Percentiles rank a stretch among this genome's conserved stretches.
These are phyloP conservation scores for Gobionotothen gibberifrons DNA, from an alignment of 2,797 vertebrate species.

Conservation along the genomic window DNA sequence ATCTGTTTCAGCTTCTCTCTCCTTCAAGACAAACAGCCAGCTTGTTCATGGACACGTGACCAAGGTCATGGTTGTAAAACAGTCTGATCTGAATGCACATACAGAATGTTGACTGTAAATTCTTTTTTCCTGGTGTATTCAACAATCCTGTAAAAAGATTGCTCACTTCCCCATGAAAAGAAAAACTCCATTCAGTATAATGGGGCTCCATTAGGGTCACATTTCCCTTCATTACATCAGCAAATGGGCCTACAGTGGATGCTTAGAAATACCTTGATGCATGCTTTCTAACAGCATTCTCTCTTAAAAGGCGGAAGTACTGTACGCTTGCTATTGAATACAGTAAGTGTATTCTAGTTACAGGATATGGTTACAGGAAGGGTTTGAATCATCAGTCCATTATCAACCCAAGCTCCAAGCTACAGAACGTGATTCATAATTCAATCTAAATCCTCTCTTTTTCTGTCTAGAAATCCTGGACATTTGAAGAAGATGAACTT, in stretches of 20 bases:
- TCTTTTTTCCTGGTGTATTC: conserved; percentile 8
- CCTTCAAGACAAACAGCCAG: conserved; percentile 10
- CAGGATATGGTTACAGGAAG: conserved; percentile 28
- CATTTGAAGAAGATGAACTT: conserved; percentile 89
- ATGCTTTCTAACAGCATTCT: conserved; percentile 58
- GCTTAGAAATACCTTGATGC: conserved; percentile 62
- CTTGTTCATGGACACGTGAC: conserved; percentile 25
- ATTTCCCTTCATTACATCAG: conserved; percentile 75
- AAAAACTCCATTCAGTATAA: conserved; percentile 45
- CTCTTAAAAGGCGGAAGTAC: conserved; percentile 32
- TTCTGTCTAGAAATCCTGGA: conserved; percentile 89
- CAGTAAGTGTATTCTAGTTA: conserved; percentile 25
- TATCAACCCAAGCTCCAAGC: conserved; percentile 14
- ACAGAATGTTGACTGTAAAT: conserved; percentile 32
- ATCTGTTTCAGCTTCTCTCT: not conserved
- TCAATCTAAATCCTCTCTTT: conserved; percentile 37
- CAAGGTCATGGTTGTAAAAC: conserved; percentile 50
- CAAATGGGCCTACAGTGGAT: conserved; percentile 64
- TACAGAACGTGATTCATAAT: conserved; percentile 43
- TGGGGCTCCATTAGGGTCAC: conserved; percentile 60
- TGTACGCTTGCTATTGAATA: conserved; percentile 7
- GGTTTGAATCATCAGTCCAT: conserved; percentile 22
- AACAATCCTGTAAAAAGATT: conserved; percentile 15
- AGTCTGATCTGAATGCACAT: not conserved
- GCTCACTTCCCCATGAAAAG: conserved; percentile 28